Percentiles rank a stretch among this genome's conserved stretches.
Conservation (phyloP, 2,888 invertebrate genomes). For the Erebia epiphron region DNA sequence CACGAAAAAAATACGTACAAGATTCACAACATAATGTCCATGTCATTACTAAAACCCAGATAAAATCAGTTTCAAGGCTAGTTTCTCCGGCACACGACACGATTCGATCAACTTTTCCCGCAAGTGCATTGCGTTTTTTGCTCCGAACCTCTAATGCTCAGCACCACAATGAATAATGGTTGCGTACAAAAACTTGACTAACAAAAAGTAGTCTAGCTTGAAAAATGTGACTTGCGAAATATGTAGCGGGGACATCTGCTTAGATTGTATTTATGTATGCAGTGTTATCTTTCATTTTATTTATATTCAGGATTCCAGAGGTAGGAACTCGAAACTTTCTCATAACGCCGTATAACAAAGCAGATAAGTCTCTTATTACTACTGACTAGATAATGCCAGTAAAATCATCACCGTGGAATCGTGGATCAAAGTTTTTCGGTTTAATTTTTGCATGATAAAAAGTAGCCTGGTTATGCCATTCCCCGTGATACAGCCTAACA, state of each 20-base stretch:
- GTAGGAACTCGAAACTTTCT: too few relatives aligned
- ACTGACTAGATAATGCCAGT: too few relatives aligned
- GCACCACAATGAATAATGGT: constrained; percentile 27
- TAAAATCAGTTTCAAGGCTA: constrained; percentile 36
- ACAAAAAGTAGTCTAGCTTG: constrained; percentile 33
- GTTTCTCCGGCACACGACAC: constrained; percentile 49
- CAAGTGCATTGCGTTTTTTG: constrained; percentile 47
- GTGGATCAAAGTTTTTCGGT: too few relatives aligned
- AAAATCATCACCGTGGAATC: too few relatives aligned
- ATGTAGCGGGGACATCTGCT: too few relatives aligned
- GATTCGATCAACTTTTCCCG: constrained; percentile 57
- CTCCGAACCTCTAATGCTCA: constrained; percentile 21
- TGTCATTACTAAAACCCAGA: constrained; percentile 4
- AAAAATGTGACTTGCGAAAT: constrained; percentile 23
- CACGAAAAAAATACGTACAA: neutral
- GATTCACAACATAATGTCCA: constrained; percentile 10
- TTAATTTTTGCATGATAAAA: constrained; percentile 2
- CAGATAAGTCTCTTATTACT: too few relatives aligned
- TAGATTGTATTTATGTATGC: too few relatives aligned
- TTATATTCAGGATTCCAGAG: too few relatives aligned
- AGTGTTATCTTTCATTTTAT: too few relatives aligned
- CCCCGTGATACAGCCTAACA: too few relatives aligned
- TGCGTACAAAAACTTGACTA: constrained; percentile 25
- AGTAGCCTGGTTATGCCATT: neutral
- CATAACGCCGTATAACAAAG: too few relatives aligned